Evolutionary conservation across 2,888 invertebrate genomes (phyloP).

Genomic region (Alitta virens): DNA sequence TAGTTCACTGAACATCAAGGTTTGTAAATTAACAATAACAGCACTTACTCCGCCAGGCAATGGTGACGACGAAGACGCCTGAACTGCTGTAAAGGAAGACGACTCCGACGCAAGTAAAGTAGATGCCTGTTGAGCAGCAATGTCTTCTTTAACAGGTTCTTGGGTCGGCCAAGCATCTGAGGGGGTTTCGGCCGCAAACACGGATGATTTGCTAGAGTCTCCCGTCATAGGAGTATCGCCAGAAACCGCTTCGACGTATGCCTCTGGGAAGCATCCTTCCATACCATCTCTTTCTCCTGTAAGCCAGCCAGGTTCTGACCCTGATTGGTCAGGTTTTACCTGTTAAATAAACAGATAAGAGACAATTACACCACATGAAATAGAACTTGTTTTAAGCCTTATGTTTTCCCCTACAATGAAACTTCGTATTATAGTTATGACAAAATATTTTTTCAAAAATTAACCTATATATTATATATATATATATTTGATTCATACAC

Average conservation of each 20-base stretch:
- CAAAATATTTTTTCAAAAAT: too few relatives aligned
- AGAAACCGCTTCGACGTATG: slow-evolving; percentile 65
- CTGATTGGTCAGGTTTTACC: slow-evolving; percentile 69
- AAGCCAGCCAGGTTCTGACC: slow-evolving; percentile 91
- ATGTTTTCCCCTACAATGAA: too few relatives aligned
- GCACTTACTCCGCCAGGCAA: slow-evolving; percentile 47
- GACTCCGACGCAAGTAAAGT: slow-evolving; percentile 15
- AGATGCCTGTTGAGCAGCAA: too few relatives aligned
- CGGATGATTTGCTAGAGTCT: too few relatives aligned
- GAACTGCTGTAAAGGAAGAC: slow-evolving; percentile 28
- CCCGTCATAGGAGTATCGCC: slow-evolving; percentile 5
- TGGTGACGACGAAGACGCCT: slow-evolving; percentile 35
- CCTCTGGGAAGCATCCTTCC: slow-evolving; percentile 95
- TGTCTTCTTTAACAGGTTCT: not conserved
- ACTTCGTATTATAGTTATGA: too few relatives aligned
- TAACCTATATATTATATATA: too few relatives aligned
- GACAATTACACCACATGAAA: too few relatives aligned
- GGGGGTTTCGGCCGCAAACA: not conserved
- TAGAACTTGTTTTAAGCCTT: too few relatives aligned
- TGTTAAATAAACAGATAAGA: slow-evolving; percentile 23
- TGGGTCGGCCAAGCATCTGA: not conserved
- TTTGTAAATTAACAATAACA: not conserved
- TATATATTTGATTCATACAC: too few relatives aligned
- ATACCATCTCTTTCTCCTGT: slow-evolving; percentile 86
- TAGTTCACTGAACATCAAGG: too few relatives aligned